Evolutionary conservation across 2,888 invertebrate species (phyloP), one percentile per base, ranked within the genome.

Genomic region (Abrostola triplasia): DNA sequence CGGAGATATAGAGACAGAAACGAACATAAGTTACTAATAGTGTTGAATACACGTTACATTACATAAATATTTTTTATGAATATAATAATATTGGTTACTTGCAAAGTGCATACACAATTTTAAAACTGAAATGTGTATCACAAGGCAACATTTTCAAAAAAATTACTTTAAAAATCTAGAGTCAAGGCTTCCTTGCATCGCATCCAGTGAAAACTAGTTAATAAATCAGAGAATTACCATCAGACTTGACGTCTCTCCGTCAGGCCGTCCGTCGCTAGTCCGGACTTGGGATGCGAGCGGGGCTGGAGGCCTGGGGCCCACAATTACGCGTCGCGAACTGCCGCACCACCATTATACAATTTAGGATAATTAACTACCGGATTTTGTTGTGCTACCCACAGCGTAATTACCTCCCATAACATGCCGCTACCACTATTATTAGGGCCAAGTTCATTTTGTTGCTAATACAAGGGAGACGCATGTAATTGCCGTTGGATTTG

Each of bases 341-440:
- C 89, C 88, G 87, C 89, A 81, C 90, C 82, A 77, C 84, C 87
- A 95, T 94, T 94, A 94, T 90, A 93, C 94, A 94, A 95, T 95
- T 95, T 94, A 88, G 92, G 89, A 92, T 90, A 93, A 95, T 95
- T 95, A 95, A 94, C 95, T 94, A 93, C 93, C 90, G 94, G 93
- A 93, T 91, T 92, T 92, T 87, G 91, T 89, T 88, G 87, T 84
- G 88, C 86, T 86, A 82, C 87, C 85, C 85, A 78, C 83, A 76
- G 82, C 67, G 89, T 92, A 91, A 94, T 94, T 92, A 89, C 90
- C 86, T 90, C 88, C 92, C 91, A 93, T 94, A 92, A 92, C 91
- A 90, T 88, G 88, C 84, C 83, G 83, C 87, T 83, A 85, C 86
- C 84, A 75, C 82, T 87, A 83, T 90, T 87, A 91, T 89, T 90